Conservation (phyloP, 1,140 invertebrate genomes). For the Olivierus martensii region DNA sequence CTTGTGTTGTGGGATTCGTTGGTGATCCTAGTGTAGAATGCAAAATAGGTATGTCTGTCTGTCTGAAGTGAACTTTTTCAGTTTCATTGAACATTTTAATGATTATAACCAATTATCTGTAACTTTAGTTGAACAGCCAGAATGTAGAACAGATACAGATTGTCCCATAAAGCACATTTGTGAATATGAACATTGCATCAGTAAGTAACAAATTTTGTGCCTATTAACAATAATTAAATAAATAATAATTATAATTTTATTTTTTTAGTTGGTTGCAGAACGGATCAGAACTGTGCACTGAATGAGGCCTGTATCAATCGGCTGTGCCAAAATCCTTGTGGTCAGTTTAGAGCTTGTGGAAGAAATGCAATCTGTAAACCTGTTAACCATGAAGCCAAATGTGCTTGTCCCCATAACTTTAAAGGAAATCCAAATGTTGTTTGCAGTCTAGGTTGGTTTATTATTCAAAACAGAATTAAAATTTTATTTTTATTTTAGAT, state of each 20-base stretch:
- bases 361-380: conserved; percentile 32
- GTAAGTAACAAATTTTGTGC: conserved; percentile 5
- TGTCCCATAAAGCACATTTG: conserved; percentile 21
- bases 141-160: conserved; percentile 16
- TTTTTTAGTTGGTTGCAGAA: conserved; percentile 19
- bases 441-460: conserved; percentile 34
- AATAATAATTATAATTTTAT: conserved; percentile 5
- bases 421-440: conserved; percentile 46
- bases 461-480: too few relatives aligned
- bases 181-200: conserved; percentile 18
- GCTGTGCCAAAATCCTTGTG: conserved; percentile 25
- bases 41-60: conserved; percentile 52
- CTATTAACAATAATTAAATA: background rate
- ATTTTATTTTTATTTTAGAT: background rate
- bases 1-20: conserved; percentile 24
- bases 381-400: conserved; percentile 67
- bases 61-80: too few relatives aligned
- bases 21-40: conserved; percentile 50
- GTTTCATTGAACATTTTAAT: background rate
- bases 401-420: conserved; percentile 42
- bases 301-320: conserved; percentile 23
- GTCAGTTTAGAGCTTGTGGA: conserved; percentile 23
- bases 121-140: conserved; percentile 24
- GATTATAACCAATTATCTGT: background rate
- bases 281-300: conserved; percentile 19